These are phyloP conservation scores for Drosophila repletoides DNA, from an alignment of 1,140 invertebrate species.

Conservation along the genomic window DNA sequence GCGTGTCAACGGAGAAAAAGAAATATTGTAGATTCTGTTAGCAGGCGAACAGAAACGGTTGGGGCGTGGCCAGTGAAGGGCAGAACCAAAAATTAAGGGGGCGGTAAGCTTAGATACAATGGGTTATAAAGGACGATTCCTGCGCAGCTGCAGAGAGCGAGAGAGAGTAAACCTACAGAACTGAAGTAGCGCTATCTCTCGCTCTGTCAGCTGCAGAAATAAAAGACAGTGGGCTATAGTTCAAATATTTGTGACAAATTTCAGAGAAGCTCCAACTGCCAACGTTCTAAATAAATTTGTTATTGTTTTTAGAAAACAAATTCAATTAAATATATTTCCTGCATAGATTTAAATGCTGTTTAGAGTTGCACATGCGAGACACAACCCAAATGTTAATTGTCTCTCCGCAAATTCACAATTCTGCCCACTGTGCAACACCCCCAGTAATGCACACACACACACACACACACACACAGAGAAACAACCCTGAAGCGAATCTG, in stretches of 20 bases:
- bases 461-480: neutral
- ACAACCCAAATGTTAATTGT: too few species aligned
- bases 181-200: neutral
- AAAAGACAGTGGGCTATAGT: neutral
- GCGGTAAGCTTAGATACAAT: too few species aligned
- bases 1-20: slow-evolving; percentile 71
- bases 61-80: neutral
- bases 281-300: too few species aligned
- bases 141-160: slow-evolving; percentile 58
- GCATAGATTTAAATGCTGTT: too few species aligned
- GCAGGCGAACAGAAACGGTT: slow-evolving; percentile 52
- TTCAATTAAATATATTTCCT: too few species aligned
- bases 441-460: too few species aligned
- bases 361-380: too few species aligned
- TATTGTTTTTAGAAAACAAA: too few species aligned
- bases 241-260: neutral
- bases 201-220: neutral
- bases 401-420: neutral
- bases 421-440: slow-evolving; percentile 7
- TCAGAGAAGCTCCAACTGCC: neutral
- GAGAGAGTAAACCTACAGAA: neutral
- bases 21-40: slow-evolving; percentile 80
- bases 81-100: too few species aligned
- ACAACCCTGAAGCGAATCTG: slow-evolving; percentile 9
- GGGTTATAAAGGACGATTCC: neutral